Evolutionary conservation across 2,797 vertebrate genomes (phyloP).

Genomic region (Helarctos malayanus): DNA sequence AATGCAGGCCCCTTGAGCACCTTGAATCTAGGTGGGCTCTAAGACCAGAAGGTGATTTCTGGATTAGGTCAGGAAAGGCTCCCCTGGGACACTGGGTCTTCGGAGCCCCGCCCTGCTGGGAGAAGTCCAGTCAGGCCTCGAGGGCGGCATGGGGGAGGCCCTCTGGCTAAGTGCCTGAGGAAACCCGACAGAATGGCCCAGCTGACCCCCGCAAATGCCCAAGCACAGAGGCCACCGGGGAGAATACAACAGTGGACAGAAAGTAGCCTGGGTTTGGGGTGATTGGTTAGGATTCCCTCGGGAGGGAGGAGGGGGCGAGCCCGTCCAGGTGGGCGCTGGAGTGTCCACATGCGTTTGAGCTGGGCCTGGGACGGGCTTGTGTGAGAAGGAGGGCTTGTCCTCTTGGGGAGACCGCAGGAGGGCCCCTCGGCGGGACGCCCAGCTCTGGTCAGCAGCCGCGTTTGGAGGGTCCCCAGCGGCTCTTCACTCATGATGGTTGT

Average conservation of each 20-base stretch:
- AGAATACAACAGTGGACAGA: rapidly evolving
- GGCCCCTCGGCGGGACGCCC: neutral
- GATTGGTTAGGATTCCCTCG: too few species aligned
- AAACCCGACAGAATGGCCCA: neutral
- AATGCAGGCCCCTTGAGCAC: neutral
- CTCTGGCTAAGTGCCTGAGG: neutral
- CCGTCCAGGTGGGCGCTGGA: rapidly evolving
- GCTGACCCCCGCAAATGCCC: rapidly evolving
- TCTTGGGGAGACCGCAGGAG: neutral
- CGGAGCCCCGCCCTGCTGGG: neutral
- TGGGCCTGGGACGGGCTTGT: neutral
- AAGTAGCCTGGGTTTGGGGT: too few species aligned
- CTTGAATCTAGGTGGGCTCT: too few species aligned
- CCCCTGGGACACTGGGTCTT: neutral
- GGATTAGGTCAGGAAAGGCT: neutral
- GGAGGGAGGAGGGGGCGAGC: neutral
- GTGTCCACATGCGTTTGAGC: neutral
- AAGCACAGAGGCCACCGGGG: neutral
- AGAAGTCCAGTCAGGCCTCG: neutral
- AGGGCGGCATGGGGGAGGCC: neutral
- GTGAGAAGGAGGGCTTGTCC: neutral
- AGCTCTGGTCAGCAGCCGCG: neutral
- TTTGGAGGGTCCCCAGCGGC: neutral
- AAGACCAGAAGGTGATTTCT: too few species aligned
- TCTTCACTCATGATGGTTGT: neutral